Evolutionary conservation across 2,888 invertebrate species (phyloP), one percentile per base, ranked within the genome.

Genomic region (Caenorhabditis panamensis): DNA sequence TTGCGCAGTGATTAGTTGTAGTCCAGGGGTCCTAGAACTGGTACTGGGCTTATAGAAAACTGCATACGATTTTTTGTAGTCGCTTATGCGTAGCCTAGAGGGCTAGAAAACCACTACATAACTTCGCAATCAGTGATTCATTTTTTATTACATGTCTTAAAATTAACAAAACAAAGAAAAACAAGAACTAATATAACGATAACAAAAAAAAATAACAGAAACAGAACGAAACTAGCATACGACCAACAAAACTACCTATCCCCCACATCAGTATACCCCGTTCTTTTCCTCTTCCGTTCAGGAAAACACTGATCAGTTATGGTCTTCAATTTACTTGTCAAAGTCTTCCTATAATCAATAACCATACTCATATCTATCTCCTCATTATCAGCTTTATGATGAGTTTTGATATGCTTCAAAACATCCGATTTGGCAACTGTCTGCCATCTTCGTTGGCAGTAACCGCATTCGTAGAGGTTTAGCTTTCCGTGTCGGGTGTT

Each of bases 401-500:
- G 82, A 2, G 54, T 71, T 61, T 76, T 73, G 16, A 85, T 66
- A 37, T 85, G 85, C 37, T 82, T 85, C 13, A 82, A 3, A 26
- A 83, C 82, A 63, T 85, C 85, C 1, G 75, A 78, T 22, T 80
- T 79, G 5, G 85, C 83, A 28, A 85, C 82, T 16, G 83, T 83
- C 22, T 80, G 62, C 82, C 82, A 85, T 11, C 41, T 79, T 44
- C 82, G 82, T 13, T 69, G 18, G 59, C 85, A 85, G 8, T 41
- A 37, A n/a, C 49, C 49, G 51, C 85, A 85, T 31, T 73, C 58
- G 44, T 71, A 84, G 11, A 84, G 66, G 1, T 73, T 56, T 16
- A 69, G 69, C 31, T 78, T 82, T 51, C 77, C 66, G 49, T 84
- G 84, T 26, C 84, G 75, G 11, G 84, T 84, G 53, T 84, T 84